Conservation (phyloP, 2,797 vertebrate genomes). For the Sphenopsis melanotis region DNA sequence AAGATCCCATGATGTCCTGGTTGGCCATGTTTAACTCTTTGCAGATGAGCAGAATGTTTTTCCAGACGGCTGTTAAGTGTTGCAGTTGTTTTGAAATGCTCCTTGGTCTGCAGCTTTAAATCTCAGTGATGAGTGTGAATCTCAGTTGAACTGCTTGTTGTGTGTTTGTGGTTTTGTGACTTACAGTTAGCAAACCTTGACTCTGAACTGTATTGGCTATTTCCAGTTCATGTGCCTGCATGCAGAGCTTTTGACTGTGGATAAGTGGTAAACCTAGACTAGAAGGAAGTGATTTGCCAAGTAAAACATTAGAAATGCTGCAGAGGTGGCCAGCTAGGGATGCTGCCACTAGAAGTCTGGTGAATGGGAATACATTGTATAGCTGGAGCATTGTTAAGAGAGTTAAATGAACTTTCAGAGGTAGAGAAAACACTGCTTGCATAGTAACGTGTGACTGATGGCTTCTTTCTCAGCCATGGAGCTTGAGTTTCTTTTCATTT, state of each 20-base stretch:
- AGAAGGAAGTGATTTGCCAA: neutral
- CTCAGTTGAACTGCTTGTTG: neutral
- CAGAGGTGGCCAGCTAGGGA: neutral
- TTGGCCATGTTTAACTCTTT: neutral
- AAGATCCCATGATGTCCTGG: neutral
- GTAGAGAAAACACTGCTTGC: neutral
- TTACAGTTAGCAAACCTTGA: neutral
- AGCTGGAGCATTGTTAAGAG: neutral
- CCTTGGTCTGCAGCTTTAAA: neutral
- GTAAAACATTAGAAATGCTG: neutral
- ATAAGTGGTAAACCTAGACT: neutral
- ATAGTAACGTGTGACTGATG: fast-evolving
- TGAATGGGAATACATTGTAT: neutral
- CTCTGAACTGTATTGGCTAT: neutral
- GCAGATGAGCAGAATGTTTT: neutral
- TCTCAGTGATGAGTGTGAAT: neutral
- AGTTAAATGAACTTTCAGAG: neutral
- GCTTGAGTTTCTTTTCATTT: neutral
- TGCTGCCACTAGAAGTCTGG: neutral
- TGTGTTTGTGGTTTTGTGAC: neutral
- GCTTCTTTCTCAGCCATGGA: neutral
- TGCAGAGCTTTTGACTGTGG: neutral
- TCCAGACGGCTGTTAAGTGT: neutral
- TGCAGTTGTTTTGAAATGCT: neutral
- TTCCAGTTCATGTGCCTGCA: neutral